These are phyloP conservation scores for Volucella inflata DNA, from an alignment of 2,888 invertebrate genomes.

Conservation along the genomic window DNA sequence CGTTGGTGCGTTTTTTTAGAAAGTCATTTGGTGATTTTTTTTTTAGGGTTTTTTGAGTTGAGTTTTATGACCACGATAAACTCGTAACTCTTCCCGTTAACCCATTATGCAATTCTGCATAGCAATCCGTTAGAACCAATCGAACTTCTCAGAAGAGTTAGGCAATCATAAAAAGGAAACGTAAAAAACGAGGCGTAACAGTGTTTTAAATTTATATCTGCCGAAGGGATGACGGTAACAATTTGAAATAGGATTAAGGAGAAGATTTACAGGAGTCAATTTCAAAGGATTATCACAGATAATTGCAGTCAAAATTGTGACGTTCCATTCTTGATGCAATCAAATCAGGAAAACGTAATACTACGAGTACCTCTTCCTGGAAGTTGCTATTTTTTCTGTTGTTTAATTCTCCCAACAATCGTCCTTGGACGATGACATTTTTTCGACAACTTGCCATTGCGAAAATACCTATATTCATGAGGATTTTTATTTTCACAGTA, in stretches of 20 bases:
- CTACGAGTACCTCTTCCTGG: constrained; percentile 13
- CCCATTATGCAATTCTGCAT: constrained; percentile 59
- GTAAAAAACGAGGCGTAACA: background rate
- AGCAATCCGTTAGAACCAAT: constrained; percentile 11
- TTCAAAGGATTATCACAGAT: constrained; percentile 70
- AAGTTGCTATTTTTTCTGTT: background rate
- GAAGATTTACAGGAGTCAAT: constrained; percentile 42
- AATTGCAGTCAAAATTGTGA: constrained; percentile 48
- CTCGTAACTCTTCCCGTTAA: constrained; percentile 70
- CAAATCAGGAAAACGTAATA: constrained; percentile 9
- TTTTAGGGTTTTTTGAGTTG: constrained; percentile 5
- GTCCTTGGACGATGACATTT: constrained; percentile 35
- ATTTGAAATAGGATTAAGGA: background rate
- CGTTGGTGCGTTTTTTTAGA: constrained; percentile 16
- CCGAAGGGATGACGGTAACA: background rate
- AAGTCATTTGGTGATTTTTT: background rate
- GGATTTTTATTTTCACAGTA: background rate
- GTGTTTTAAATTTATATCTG: constrained; percentile 25
- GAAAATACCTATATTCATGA: background rate
- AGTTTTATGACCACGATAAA: constrained; percentile 38
- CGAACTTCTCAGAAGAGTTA: constrained; percentile 38
- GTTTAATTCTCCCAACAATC: background rate
- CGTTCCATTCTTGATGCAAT: constrained; percentile 23
- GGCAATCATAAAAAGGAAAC: background rate
- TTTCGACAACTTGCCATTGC: background rate